Evolutionary conservation across 1,140 invertebrate species (phyloP), one percentile per base, ranked within the genome.

Genomic region (Eupristina koningsbergeri): DNA sequence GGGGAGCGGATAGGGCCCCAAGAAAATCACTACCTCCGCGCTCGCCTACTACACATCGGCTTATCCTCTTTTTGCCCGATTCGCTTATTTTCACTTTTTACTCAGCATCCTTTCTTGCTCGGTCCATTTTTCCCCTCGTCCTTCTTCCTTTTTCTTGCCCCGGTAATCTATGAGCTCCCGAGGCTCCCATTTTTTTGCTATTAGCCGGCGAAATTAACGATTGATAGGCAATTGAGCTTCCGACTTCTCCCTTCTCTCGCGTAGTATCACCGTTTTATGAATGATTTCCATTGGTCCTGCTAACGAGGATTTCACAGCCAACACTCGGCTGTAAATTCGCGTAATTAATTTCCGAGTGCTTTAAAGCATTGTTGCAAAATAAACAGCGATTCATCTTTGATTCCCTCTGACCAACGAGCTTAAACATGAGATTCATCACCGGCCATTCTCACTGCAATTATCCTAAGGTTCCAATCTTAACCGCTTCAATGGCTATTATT

Each of bases 11-110:
- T 82, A 75, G 61, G 75, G 74, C 73, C 74, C 39, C 26, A 61
- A 79, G 82, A 84, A 84, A 84, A 84, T 84, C 50, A 84, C 82
- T 79, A 78, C 63, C 75, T 83, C 50, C 15, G 45, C n/a, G 34
- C 47, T 15, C 26, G 36, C 50, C 29, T 77, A 58, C 73, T 50
- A 53, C 36, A 53, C 19, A 67, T 61, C 81, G 41, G 73, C 67
- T 67, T 75, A n/a, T 47, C 61, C 41, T n/a, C 63, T 77, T 50
- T 47, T 61, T 50, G 29, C 61, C 8, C 53, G 11, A 17, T 45
- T 78, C 36, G 47, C 58, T 63, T 78, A 53, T 81, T 81, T 75
- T 81, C 69, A 58, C 71, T 81, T 75, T 63, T 75, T 81, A 74
- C 80, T 29, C 80, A 74, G 74, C 31, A 45, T 34, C 41, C 58